Conservation (phyloP, 2,797 vertebrate species). For the Arrhamphus sclerolepis region DNA sequence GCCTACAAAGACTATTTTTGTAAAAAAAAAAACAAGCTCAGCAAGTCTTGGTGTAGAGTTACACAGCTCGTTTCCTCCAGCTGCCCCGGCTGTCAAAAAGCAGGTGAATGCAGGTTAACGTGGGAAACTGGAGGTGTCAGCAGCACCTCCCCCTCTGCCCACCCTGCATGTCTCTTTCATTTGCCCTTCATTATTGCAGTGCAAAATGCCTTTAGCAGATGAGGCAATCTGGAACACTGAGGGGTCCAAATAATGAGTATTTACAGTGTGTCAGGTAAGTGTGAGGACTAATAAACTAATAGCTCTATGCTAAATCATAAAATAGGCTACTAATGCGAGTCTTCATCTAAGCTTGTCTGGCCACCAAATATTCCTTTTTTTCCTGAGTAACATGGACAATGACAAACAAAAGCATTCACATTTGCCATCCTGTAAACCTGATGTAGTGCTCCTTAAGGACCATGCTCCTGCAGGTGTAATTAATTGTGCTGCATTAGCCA, state of each 20-base stretch:
- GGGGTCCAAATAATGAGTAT: constrained; percentile 14
- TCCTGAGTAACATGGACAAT: constrained; percentile 19
- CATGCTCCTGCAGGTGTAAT: constrained; percentile 54
- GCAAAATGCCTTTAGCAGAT: constrained; percentile 24
- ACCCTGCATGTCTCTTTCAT: constrained; percentile 17
- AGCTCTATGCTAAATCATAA: background rate
- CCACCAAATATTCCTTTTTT: constrained; percentile 8
- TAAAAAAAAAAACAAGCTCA: constrained; percentile 62
- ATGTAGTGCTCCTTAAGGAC: constrained; percentile 44
- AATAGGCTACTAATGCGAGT: background rate
- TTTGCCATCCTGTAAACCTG: constrained; percentile 52
- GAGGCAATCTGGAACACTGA: constrained; percentile 19
- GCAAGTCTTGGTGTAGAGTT: constrained; percentile 73
- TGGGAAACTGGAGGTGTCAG: constrained; percentile 69
- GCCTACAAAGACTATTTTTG: constrained; percentile 54
- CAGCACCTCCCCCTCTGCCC: constrained; percentile 28
- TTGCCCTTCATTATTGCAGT: constrained; percentile 53
- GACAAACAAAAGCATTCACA: constrained; percentile 11
- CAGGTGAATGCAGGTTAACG: constrained; percentile 73
- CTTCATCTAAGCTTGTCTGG: constrained; percentile 8
- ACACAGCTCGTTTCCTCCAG: constrained; percentile 59
- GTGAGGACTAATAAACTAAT: constrained; percentile 1
- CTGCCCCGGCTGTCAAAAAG: constrained; percentile 56
- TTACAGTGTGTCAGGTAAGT: constrained; percentile 8
- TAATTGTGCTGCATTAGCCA: constrained; percentile 68